A percentile compares a stretch with the other conserved stretches of the same genome.
Evolutionary conservation across 2,113 vertebrate species (phyloP).

Genomic region (Cochlearius cochlearius): DNA sequence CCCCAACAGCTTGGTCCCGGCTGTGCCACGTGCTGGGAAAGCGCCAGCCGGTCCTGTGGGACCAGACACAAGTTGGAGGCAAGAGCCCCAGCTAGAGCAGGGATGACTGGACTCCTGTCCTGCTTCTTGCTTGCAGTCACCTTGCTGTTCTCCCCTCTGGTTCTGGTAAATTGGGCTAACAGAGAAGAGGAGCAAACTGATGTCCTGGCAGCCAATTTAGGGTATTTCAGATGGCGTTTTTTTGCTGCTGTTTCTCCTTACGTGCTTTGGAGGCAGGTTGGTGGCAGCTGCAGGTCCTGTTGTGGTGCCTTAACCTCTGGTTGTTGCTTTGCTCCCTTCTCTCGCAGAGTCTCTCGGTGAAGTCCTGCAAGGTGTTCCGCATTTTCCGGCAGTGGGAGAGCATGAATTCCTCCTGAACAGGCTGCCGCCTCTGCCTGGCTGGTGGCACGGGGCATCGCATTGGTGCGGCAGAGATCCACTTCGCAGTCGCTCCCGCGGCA

Average conservation of each 20-base stretch:
- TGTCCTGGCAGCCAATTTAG: background rate
- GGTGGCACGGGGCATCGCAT: accelerated
- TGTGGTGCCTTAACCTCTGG: accelerated
- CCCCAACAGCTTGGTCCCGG: accelerated
- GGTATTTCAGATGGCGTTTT: background rate
- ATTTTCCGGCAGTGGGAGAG: conserved; percentile 93
- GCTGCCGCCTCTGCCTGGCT: background rate
- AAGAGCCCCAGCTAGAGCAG: background rate
- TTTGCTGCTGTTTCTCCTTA: background rate
- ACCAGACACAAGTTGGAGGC: background rate
- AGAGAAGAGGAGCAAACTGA: accelerated
- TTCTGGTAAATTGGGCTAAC: accelerated
- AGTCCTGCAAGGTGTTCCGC: conserved; percentile 91
- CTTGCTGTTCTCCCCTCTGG: background rate
- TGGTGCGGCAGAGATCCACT: accelerated
- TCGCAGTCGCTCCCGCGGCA: accelerated
- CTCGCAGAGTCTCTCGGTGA: conserved; percentile 83
- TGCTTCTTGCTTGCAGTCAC: background rate
- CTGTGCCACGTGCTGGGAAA: background rate
- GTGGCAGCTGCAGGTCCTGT: accelerated
- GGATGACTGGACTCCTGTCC: accelerated
- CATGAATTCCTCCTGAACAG: conserved; percentile 73
- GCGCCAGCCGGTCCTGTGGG: background rate
- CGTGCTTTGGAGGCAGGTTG: background rate
- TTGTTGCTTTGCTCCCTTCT: accelerated